Evolutionary conservation across 2,113 vertebrate species (phyloP), one percentile per base, ranked within the genome.

Genomic region (Deroptyus accipitrinus): DNA sequence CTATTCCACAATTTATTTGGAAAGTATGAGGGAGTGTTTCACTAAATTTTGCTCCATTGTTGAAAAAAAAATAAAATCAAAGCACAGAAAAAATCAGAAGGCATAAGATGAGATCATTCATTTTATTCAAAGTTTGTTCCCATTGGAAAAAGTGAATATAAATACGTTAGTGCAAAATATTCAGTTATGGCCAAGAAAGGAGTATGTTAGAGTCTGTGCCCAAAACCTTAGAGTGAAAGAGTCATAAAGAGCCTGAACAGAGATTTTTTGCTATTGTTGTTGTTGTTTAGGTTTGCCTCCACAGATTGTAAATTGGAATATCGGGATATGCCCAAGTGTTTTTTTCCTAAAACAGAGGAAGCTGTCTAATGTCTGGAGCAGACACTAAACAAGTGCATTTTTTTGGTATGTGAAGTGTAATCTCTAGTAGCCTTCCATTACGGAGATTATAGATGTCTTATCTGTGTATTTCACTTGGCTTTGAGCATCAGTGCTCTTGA

Each of bases 351-450:
- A 51, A 31, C 19, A 22, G 9, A 59, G 57, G 22, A 59, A 35
- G 13, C 57, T 59, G 33, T 16, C 57, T 59, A 24, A 16, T 59
- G 33, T 59, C 13, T 51, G 24, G 10, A 59, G 90, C 15, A 80
- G 37, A n/a, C 4, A 37, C 51, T 77, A 67, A 15, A 22, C 0
- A 0, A 1, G 3, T 33, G 1, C 19, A 9, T 49, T 66, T 39
- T 77, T 86, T 51, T 78, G 15, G 46, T 46, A 55, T 4, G 1
- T 46, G 66, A 91, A 51, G 4, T 64, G 12, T 7, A 27, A 49
- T 81, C 15, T 82, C 52, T 6, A 41, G 28, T 49, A 44, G 51
- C 11, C 13, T 77, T 83, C 48, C 19, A 16, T 88, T 83, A 33
- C 35, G 11, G 33, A 86, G 13, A 69, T 77, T 68, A 39, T 20